These are phyloP conservation scores for Phainopepla nitens DNA, from an alignment of 2,113 vertebrate species.

Conservation along the genomic window DNA sequence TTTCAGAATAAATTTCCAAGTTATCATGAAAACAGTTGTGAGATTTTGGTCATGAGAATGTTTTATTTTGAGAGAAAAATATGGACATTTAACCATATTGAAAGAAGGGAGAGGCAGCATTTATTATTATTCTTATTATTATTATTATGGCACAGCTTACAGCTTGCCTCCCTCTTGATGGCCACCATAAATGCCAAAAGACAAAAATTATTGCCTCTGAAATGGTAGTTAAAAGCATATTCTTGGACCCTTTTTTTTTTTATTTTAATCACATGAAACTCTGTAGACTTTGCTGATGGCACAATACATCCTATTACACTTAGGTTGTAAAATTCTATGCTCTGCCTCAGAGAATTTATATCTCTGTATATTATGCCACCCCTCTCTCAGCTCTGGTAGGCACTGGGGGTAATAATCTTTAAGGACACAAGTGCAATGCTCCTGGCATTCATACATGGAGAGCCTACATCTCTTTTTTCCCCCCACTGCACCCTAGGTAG, in stretches of 20 bases:
- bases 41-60: background rate
- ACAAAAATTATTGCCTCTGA: constrained; percentile 71
- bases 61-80: constrained; percentile 31
- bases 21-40: constrained; percentile 10
- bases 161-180: constrained; percentile 58
- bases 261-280: constrained; percentile 74
- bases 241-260: constrained; percentile 64
- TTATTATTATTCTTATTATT: constrained; percentile 69
- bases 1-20: constrained; percentile 42
- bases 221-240: constrained; percentile 74
- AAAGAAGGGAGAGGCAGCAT: constrained; percentile 10
- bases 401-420: constrained; percentile 67
- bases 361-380: constrained; percentile 62
- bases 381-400: constrained; percentile 57
- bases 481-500: background rate
- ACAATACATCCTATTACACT: constrained; percentile 74
- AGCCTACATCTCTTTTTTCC: background rate
- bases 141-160: constrained; percentile 45
- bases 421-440: constrained; percentile 38
- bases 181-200: constrained; percentile 70
- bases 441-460: background rate
- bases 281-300: constrained; percentile 72
- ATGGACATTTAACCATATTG: background rate
- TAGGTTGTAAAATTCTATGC: constrained; percentile 73
- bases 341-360: constrained; percentile 75